Conservation (phyloP, 2,113 vertebrate species). For the Tychaedon coryphoeus region DNA sequence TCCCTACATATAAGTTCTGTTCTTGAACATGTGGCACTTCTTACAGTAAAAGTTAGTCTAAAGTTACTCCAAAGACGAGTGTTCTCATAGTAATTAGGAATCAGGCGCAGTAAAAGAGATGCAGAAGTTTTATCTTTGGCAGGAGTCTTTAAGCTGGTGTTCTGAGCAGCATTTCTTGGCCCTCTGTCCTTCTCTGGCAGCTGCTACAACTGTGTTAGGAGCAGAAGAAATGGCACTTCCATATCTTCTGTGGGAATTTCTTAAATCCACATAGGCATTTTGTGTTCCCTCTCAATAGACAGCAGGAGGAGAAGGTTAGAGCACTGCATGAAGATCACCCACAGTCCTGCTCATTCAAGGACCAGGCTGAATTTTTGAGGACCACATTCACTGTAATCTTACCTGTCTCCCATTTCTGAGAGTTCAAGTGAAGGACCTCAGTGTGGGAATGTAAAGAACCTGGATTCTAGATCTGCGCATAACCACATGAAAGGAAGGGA, state of each 20-base stretch:
- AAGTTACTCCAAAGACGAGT: neutral
- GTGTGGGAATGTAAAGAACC: neutral
- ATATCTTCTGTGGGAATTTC: neutral
- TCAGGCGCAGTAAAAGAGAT: neutral
- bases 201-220: neutral
- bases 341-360: neutral
- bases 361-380: neutral
- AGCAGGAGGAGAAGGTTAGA: neutral
- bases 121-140: neutral
- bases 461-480: neutral
- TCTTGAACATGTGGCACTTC: neutral
- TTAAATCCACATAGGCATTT: neutral
- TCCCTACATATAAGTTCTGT: neutral
- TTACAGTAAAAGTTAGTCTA: neutral
- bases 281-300: neutral
- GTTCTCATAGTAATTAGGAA: neutral
- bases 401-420: neutral
- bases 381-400: neutral
- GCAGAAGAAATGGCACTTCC: neutral
- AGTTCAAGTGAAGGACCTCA: neutral
- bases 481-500: neutral
- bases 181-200: neutral
- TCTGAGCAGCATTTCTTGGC: neutral
- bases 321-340: neutral
- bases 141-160: neutral